Conservation (phyloP, 2,797 vertebrate species). For the Gymnoscopelus braueri region DNA sequence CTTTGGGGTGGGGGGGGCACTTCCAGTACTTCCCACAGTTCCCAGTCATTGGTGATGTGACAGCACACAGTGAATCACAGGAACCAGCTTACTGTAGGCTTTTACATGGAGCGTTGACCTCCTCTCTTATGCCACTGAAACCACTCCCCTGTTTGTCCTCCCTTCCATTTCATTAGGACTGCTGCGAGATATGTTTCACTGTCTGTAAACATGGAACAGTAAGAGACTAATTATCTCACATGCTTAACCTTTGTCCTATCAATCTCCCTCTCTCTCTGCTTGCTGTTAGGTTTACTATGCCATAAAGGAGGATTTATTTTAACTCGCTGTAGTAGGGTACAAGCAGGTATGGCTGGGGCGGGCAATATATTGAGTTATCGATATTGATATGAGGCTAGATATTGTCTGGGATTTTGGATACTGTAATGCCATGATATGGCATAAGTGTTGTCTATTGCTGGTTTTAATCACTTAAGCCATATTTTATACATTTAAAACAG, state of each 20-base stretch:
- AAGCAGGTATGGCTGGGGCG: neutral
- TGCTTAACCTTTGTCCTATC: neutral
- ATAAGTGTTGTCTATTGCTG: too few species aligned
- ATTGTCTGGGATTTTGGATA: neutral
- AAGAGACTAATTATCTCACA: neutral
- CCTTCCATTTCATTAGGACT: conserved; percentile 11
- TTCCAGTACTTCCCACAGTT: too few species aligned
- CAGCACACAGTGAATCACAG: conserved; percentile 10
- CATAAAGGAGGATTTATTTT: neutral
- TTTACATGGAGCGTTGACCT: neutral
- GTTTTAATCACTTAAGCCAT: too few species aligned
- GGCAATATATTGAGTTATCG: too few species aligned
- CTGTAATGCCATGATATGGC: neutral
- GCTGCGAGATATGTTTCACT: conserved; percentile 19
- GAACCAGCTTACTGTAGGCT: neutral
- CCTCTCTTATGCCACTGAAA: conserved; percentile 1
- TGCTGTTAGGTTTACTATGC: conserved; percentile 9
- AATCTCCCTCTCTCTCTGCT: neutral
- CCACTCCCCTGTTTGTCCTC: neutral
- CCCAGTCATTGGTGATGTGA: neutral
- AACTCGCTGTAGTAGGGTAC: neutral
- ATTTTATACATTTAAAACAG: too few species aligned
- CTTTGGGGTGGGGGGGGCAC: too few species aligned
- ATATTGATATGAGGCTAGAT: neutral
- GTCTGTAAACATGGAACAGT: conserved; percentile 1